phyloP scores from a whole-genome alignment of 2,888 invertebrate genomes.

The Sinhomidia bicolor region DNA sequence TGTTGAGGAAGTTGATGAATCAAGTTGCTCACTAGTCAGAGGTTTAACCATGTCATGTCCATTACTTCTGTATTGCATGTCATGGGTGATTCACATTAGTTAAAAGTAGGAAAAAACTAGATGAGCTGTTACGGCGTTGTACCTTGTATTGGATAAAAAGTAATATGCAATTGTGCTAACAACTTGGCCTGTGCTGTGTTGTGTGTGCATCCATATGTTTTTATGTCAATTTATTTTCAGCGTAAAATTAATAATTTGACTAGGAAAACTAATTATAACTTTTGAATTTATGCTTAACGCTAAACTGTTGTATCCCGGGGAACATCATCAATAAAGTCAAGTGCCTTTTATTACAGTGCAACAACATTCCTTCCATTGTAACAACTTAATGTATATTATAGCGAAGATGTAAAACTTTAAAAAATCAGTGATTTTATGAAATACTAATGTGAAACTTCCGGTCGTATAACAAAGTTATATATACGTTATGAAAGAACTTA shows the following conservation, averaged over 20 bases:
- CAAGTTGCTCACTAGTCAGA: slow-evolving; percentile 41
- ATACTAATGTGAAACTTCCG: too few species aligned
- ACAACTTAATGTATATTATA: background rate
- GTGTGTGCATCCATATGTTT: too few species aligned
- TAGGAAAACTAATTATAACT: background rate
- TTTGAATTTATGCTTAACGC: background rate
- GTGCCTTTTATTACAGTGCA: background rate
- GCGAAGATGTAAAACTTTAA: background rate
- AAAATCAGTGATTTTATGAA: background rate
- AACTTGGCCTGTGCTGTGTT: background rate
- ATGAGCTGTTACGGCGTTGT: slow-evolving; percentile 22
- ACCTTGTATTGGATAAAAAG: background rate
- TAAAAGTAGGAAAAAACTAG: slow-evolving; percentile 12
- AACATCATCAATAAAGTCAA: background rate
- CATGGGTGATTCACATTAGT: background rate
- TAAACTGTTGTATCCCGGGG: background rate
- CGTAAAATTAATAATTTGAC: too few species aligned
- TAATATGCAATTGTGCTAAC: background rate
- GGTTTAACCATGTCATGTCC: background rate
- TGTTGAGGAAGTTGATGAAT: slow-evolving; percentile 2
- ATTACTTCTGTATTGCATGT: too few species aligned
- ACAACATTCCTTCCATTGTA: slow-evolving; percentile 14
- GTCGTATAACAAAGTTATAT: too few species aligned
- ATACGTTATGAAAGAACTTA: background rate
- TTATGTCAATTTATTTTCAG: too few species aligned